These are phyloP conservation scores for Yponomeuta evonymella DNA, from an alignment of 2,888 invertebrate species.

Conservation along the genomic window DNA sequence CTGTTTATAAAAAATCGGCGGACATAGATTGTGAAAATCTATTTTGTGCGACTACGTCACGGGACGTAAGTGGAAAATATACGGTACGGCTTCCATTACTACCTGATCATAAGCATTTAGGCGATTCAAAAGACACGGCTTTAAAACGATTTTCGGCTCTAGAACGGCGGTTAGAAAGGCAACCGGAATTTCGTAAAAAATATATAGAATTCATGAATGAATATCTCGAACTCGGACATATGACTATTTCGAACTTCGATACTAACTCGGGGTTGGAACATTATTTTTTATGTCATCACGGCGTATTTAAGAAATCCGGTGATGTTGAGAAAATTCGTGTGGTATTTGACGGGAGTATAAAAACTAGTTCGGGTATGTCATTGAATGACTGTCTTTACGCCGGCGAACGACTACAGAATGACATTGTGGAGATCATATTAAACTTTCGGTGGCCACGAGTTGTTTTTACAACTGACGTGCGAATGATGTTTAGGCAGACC, in stretches of 20 bases:
- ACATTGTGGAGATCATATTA: constrained; percentile 1
- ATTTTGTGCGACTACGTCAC: background rate
- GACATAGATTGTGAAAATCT: background rate
- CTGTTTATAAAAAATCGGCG: no score
- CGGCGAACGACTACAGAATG: background rate
- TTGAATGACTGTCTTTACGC: constrained; percentile 6
- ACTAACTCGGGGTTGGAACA: background rate
- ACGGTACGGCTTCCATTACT: background rate
- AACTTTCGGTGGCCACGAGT: background rate
- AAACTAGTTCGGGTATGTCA: constrained; percentile 5
- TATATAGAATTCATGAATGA: constrained; percentile 3
- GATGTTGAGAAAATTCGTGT: background rate
- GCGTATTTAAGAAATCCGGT: background rate
- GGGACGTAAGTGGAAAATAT: background rate
- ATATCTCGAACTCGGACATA: constrained; percentile 8
- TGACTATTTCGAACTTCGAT: background rate
- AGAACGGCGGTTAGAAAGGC: background rate
- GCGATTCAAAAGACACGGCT: background rate
- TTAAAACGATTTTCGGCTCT: background rate
- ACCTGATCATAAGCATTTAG: background rate
- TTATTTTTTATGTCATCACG: constrained; percentile 10
- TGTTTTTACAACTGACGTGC: constrained; percentile 9
- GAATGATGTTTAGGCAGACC: constrained; percentile 12
- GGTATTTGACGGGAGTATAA: background rate
- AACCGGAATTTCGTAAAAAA: background rate